Conservation (phyloP, 1,140 invertebrate genomes). For the Drosophila lowei region DNA sequence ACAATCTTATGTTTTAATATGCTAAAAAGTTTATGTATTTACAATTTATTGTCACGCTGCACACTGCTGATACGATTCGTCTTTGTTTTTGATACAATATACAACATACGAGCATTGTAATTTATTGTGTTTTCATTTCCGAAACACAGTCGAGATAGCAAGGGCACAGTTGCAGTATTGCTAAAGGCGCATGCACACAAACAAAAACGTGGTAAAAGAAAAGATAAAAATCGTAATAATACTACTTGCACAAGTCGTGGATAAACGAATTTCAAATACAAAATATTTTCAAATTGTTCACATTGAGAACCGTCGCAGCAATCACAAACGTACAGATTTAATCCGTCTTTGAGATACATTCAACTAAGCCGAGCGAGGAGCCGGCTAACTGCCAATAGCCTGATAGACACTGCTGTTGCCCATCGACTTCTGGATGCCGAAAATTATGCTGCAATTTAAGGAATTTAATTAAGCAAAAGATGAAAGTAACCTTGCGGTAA, state of each 20-base stretch:
- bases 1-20: constrained; percentile 1
- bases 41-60: constrained; percentile 37
- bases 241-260: constrained; percentile 19
- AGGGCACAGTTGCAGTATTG: neutral
- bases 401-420: constrained; percentile 57
- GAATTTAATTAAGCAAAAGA: neutral
- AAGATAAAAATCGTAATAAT: constrained; percentile 34
- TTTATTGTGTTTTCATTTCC: constrained; percentile 21
- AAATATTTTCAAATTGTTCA: constrained; percentile 14
- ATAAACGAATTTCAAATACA: constrained; percentile 16
- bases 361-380: neutral
- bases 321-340: constrained; percentile 2
- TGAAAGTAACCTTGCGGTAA: neutral
- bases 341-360: constrained; percentile 32
- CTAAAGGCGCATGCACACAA: neutral
- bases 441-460: constrained; percentile 49
- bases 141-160: constrained; percentile 16
- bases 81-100: neutral
- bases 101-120: neutral
- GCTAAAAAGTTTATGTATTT: constrained; percentile 10
- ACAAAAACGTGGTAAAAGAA: neutral
- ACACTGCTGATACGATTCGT: constrained; percentile 7
- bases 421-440: constrained; percentile 67
- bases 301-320: neutral
- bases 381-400: constrained; percentile 64